These are phyloP conservation scores for Phylloscopus trochiloides DNA, from an alignment of 2,113 vertebrate species.

Conservation along the genomic window DNA sequence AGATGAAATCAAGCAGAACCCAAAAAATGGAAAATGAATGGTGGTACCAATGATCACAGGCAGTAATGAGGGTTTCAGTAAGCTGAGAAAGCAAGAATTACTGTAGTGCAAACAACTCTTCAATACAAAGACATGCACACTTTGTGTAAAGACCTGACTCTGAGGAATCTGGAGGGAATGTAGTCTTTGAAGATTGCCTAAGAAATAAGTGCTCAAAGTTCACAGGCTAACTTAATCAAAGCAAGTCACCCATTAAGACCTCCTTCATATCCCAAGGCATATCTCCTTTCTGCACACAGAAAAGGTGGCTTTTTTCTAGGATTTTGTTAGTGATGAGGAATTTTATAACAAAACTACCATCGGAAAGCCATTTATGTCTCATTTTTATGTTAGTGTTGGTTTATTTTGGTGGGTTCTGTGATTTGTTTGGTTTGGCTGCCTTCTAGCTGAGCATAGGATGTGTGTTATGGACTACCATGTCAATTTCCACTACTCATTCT, in stretches of 20 bases:
- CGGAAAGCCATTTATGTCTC: neutral
- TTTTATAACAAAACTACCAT: neutral
- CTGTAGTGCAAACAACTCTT: neutral
- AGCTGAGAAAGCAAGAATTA: neutral
- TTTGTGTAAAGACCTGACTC: neutral
- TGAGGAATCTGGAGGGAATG: neutral
- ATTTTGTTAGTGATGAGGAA: neutral
- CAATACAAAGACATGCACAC: neutral
- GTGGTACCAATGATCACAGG: neutral
- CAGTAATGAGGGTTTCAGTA: neutral
- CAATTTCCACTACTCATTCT: neutral
- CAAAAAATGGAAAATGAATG: neutral
- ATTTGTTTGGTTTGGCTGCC: neutral
- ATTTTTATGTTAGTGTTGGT: neutral
- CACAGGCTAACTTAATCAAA: conserved; percentile 2
- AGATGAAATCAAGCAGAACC: neutral
- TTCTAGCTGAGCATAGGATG: neutral
- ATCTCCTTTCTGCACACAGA: neutral
- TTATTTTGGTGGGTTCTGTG: neutral
- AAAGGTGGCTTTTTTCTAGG: neutral
- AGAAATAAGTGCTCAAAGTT: neutral
- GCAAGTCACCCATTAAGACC: neutral
- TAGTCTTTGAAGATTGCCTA: neutral
- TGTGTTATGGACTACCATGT: neutral
- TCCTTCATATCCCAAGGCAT: neutral